phyloP scores from a whole-genome alignment of 1,140 invertebrate genomes.

The Apis dorsata region DNA sequence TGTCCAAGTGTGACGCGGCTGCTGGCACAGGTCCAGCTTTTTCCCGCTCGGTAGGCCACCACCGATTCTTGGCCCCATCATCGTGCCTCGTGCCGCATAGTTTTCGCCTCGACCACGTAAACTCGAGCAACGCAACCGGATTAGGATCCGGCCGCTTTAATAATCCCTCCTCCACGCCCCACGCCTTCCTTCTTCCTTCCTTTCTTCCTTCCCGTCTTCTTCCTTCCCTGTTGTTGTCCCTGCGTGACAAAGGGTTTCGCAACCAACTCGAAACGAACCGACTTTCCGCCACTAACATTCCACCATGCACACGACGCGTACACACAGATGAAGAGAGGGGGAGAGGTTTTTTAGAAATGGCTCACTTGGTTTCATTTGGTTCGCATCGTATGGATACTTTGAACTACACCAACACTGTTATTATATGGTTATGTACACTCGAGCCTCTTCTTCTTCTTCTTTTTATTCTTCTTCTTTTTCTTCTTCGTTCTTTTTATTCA shows the following conservation, averaged over 20 bases:
- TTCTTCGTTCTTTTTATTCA: slow-evolving; percentile 11
- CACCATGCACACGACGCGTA: not conserved
- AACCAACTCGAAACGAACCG: slow-evolving; percentile 33
- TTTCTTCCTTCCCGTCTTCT: slow-evolving; percentile 23
- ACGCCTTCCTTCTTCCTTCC: slow-evolving; percentile 23
- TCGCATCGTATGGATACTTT: slow-evolving; percentile 12
- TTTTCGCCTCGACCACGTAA: slow-evolving; percentile 76
- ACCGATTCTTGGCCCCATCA: slow-evolving; percentile 76
- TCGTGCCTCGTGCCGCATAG: slow-evolving; percentile 75
- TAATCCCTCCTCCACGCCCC: slow-evolving; percentile 60
- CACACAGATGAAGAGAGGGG: not conserved
- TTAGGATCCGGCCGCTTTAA: slow-evolving; percentile 71
- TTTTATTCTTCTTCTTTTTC: not conserved
- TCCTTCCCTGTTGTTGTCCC: slow-evolving; percentile 27
- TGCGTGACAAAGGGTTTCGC: slow-evolving; percentile 49
- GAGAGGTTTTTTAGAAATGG: not conserved
- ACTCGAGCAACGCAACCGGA: slow-evolving; percentile 69
- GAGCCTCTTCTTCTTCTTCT: not conserved
- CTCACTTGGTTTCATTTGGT: not conserved
- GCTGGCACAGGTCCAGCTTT: slow-evolving; percentile 72
- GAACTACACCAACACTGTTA: not conserved
- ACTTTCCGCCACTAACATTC: not conserved
- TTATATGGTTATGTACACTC: not conserved
- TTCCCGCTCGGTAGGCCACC: slow-evolving; percentile 72
- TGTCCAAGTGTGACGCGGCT: slow-evolving; percentile 69